Percentiles rank a stretch among this genome's conserved stretches.
Evolutionary conservation across 2,888 invertebrate species (phyloP).

Genomic region (Deilephila elpenor): DNA sequence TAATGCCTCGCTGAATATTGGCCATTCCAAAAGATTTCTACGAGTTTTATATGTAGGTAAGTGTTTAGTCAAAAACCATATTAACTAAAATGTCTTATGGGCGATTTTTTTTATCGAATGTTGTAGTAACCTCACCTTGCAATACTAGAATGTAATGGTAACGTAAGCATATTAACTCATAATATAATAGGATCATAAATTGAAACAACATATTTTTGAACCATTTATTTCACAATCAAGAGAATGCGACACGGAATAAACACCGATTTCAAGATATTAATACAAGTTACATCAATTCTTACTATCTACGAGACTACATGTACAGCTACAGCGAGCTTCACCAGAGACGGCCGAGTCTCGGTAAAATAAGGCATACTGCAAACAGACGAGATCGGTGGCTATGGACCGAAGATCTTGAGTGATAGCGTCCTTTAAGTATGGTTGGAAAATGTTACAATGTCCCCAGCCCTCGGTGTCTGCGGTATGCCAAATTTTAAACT

Average conservation of each 20-base stretch:
- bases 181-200: background rate
- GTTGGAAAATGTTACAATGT: background rate
- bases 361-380: background rate
- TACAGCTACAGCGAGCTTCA: constrained; percentile 28
- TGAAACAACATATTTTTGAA: constrained; percentile 4
- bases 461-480: background rate
- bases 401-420: background rate
- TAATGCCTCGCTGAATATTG: too few species aligned
- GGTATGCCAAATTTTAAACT: background rate
- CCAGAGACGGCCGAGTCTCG: background rate
- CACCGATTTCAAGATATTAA: constrained; percentile 55
- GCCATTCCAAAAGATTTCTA: too few species aligned
- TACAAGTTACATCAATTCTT: constrained; percentile 20
- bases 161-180: too few species aligned
- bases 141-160: too few species aligned
- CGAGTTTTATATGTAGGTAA: too few species aligned
- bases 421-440: background rate
- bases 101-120: too few species aligned
- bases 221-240: constrained; percentile 54
- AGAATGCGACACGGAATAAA: constrained; percentile 56
- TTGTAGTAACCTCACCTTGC: too few species aligned
- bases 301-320: constrained; percentile 48
- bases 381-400: background rate
- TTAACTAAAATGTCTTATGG: too few species aligned
- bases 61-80: too few species aligned